phyloP scores from a whole-genome alignment of 2,113 vertebrate species.

The Cacatua alba region DNA sequence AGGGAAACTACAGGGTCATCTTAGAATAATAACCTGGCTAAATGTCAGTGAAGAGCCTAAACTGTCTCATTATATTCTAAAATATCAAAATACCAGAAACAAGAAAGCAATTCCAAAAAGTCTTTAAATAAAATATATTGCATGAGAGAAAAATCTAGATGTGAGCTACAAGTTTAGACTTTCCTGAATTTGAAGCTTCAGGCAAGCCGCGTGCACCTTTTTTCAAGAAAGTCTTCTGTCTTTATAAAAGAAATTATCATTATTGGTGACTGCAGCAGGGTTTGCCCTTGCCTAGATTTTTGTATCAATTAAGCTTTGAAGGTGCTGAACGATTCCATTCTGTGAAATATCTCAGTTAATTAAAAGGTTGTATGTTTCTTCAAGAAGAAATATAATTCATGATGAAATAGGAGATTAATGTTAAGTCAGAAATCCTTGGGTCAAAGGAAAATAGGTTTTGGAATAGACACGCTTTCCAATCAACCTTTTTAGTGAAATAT shows the following conservation, averaged over 20 bases:
- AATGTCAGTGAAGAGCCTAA: neutral
- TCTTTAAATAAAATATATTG: neutral
- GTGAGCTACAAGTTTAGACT: neutral
- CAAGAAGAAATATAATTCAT: neutral
- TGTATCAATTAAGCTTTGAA: neutral
- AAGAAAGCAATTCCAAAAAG: neutral
- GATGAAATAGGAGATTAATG: neutral
- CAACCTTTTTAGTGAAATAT: neutral
- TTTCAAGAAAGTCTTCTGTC: neutral
- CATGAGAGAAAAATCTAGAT: neutral
- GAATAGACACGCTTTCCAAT: neutral
- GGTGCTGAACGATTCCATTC: neutral
- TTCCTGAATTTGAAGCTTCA: neutral
- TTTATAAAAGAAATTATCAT: neutral
- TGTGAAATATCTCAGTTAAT: slow-evolving; percentile 12
- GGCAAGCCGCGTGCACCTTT: neutral
- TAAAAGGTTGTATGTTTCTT: neutral
- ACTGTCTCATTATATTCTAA: neutral
- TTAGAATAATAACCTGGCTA: neutral
- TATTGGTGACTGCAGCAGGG: neutral
- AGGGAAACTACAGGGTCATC: neutral
- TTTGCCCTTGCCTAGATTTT: neutral
- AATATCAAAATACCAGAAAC: neutral
- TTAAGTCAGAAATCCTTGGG: neutral
- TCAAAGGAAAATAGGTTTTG: neutral